A percentile compares a stretch with the other conserved stretches of the same genome.
Evolutionary conservation across 1,140 invertebrate genomes (phyloP).

Genomic region (Musca domestica): DNA sequence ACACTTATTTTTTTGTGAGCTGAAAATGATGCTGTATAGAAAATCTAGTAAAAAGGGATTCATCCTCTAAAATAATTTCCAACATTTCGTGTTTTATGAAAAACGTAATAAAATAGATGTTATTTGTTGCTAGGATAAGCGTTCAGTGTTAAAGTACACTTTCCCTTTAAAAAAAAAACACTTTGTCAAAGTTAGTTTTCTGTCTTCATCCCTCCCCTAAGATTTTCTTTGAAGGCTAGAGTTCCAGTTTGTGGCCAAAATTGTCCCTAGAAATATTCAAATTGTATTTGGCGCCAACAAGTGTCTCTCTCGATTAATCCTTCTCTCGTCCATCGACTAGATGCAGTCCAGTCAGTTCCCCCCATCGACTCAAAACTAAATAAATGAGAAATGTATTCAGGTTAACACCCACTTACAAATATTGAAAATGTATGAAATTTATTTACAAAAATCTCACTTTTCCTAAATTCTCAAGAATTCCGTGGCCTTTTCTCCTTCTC

Average conservation of each 20-base stretch:
- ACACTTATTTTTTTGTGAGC: not conserved
- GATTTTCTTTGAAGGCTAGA: not conserved
- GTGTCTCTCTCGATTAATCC: not conserved
- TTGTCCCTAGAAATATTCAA: constrained; percentile 4
- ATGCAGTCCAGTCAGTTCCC: not conserved
- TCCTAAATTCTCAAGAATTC: constrained; percentile 13
- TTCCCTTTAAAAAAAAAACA: not conserved
- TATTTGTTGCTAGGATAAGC: not conserved
- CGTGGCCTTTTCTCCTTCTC: not conserved
- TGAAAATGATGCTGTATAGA: not conserved
- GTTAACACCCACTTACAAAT: constrained; percentile 20
- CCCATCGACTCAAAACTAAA: not conserved
- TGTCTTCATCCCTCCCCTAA: not conserved
- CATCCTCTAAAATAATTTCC: not conserved
- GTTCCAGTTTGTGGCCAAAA: no score
- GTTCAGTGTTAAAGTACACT: not conserved
- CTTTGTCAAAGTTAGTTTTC: not conserved
- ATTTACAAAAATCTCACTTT: constrained; percentile 20
- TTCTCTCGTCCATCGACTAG: not conserved
- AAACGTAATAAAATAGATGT: constrained; percentile 4
- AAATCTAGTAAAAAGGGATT: not conserved
- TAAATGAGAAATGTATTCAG: constrained; percentile 11
- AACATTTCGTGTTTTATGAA: not conserved
- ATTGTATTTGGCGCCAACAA: constrained; percentile 15
- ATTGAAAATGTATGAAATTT: constrained; percentile 15